These are phyloP conservation scores for Trichoplusia ni DNA, from an alignment of 1,140 invertebrate species.

Conservation along the genomic window DNA sequence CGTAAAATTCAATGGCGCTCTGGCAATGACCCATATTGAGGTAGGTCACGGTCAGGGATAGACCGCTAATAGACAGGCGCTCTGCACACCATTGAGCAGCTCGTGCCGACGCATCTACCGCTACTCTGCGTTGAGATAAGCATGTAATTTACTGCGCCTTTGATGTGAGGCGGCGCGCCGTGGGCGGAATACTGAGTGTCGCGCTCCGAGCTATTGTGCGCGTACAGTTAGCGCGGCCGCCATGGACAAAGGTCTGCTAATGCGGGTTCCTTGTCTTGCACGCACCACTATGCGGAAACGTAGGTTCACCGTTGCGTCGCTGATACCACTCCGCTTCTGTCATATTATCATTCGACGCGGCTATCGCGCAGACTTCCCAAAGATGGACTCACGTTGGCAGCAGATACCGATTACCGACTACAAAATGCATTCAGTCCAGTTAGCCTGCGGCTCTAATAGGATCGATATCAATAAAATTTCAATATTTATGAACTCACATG, in stretches of 20 bases:
- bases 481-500: slow-evolving; percentile 23
- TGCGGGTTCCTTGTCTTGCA: slow-evolving; percentile 42
- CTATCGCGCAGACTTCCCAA: slow-evolving; percentile 12
- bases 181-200: slow-evolving; percentile 48
- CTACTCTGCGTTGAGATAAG: slow-evolving; percentile 45
- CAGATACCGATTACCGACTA: slow-evolving; percentile 18
- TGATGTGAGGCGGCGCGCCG: slow-evolving; percentile 32
- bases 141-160: slow-evolving; percentile 46
- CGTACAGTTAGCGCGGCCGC: slow-evolving; percentile 33
- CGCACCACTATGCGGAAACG: slow-evolving; percentile 41
- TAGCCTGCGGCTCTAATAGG: slow-evolving; percentile 5
- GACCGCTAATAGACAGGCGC: slow-evolving; percentile 49
- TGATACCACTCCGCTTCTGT: slow-evolving; percentile 15
- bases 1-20: slow-evolving; percentile 67
- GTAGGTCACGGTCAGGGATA: slow-evolving; percentile 64
- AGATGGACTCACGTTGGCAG: slow-evolving; percentile 9
- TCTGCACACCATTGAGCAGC: neutral
- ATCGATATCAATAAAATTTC: slow-evolving; percentile 26
- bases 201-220: slow-evolving; percentile 13
- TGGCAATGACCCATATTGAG: slow-evolving; percentile 73
- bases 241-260: slow-evolving; percentile 43
- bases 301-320: slow-evolving; percentile 36
- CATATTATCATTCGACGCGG: slow-evolving; percentile 22
- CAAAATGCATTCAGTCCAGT: slow-evolving; percentile 17
- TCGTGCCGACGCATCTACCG: slow-evolving; percentile 19